A percentile compares a stretch with the other conserved stretches of the same genome.
Conservation (phyloP, 2,888 invertebrate species). For the Tridacna crocea region DNA sequence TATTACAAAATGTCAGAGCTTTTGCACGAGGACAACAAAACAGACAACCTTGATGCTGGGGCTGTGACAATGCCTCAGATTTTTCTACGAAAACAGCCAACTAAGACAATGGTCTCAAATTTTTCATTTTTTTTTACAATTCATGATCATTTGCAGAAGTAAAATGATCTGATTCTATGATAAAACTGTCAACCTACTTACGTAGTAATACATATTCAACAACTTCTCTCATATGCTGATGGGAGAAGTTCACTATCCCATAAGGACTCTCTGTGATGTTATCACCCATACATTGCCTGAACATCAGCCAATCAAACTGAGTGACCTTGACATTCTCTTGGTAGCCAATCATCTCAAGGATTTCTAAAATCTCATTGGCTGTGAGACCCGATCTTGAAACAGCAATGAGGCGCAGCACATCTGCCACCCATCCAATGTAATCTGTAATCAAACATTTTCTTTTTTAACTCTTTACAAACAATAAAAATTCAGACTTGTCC, state of each 20-base stretch:
- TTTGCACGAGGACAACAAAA: no score
- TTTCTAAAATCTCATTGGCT: conserved; percentile 75
- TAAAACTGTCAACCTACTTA: conserved; percentile 61
- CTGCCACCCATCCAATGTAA: conserved; percentile 81
- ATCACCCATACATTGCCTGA: conserved; percentile 71
- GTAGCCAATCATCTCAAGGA: conserved; percentile 79
- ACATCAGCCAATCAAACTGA: conserved; percentile 79
- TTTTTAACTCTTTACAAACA: no score
- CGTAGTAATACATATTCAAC: conserved; percentile 78
- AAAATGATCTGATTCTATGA: no score
- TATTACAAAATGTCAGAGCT: no score
- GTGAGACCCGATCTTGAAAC: conserved; percentile 79
- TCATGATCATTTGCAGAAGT: no score
- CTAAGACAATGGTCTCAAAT: no score
- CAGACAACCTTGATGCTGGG: no score
- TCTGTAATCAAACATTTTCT: conserved; percentile 62
- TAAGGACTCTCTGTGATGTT: conserved; percentile 74
- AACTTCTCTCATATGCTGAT: conserved; percentile 76
- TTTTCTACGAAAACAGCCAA: no score
- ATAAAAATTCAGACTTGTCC: no score
- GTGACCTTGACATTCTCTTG: conserved; percentile 73
- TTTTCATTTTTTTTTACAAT: no score
- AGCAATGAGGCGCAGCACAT: conserved; percentile 80
- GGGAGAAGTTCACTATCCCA: conserved; percentile 78
- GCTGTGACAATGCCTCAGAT: no score